Base-by-base conservation (phyloP, 2,797 vertebrate species). In the Glossophaga mutica region DNA sequence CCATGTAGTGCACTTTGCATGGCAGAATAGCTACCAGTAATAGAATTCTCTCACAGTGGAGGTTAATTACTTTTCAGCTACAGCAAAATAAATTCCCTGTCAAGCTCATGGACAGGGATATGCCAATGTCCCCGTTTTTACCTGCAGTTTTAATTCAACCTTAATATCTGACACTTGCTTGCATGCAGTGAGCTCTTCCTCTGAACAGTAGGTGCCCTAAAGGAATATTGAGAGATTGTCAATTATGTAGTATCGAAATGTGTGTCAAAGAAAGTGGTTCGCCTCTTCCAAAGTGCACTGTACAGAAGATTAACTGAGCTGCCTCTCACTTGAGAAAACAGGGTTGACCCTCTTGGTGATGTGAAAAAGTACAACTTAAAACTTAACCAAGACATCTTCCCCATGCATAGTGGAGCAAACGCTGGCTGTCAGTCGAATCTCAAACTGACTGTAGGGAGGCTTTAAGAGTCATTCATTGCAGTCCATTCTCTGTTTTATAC, bases 21-120 rank as follows among this genome's bases (percentile, higher is more conserved):
- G 99, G 99, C 98, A 99, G 99, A 99, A 98, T 98, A 99, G 98
- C 98, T 99, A 98, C 98, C 99, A 98, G 99, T 99, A 99, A 99
- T 99, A 99, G 99, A 99, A 99, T 99, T 99, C 98, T 98, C 98
- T 98, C 98, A 98, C 98, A 98, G 98, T 98, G 98, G 98, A 99
- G 99, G 99, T 99, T 99, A 99, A 99, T 99, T 99, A 99, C 98
- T 99, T 99, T 98, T 99, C 98, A 98, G 98, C 98, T 98, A 94
- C 89, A 98, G 97, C 97, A 98, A 98, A 99, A 99, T 98, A 98
- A 98, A 98, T 98, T 99, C 98, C 98, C 98, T 99, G 98, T 98
- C 98, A 98, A 98, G 95, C 81, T 97, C 87, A 97, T 44, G 97
- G 98, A 98, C 98, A 98, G 97, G 97, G 98, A 98, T 98, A 98